These are phyloP conservation scores for Eleutherodactylus coqui DNA, from an alignment of 2,797 vertebrate genomes.

Conservation along the genomic window DNA sequence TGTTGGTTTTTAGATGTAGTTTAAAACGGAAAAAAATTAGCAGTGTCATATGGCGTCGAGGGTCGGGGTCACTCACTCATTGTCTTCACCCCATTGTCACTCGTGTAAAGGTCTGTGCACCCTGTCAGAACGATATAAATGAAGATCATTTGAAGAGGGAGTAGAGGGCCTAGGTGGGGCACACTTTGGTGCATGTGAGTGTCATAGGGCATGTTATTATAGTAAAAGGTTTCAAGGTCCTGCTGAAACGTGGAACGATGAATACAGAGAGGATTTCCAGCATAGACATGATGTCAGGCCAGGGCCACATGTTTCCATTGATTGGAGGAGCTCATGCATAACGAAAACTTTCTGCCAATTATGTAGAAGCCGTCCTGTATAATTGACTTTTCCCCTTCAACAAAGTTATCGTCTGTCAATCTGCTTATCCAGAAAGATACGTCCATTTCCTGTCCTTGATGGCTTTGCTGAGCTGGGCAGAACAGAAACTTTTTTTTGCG, in stretches of 20 bases:
- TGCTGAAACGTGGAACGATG: slow-evolving; percentile 73
- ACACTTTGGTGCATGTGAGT: background rate
- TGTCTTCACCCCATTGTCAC: background rate
- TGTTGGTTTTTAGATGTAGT: background rate
- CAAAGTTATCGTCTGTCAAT: slow-evolving; percentile 88
- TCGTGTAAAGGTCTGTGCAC: background rate
- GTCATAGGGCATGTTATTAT: slow-evolving; percentile 38
- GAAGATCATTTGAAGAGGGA: background rate
- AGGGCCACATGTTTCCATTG: slow-evolving; percentile 84
- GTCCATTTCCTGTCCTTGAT: slow-evolving; percentile 75
- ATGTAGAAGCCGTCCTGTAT: slow-evolving; percentile 81
- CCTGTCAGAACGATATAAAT: background rate
- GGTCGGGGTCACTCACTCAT: background rate
- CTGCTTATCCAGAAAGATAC: slow-evolving; percentile 79
- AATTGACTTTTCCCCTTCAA: slow-evolving; percentile 82
- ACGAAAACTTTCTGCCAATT: slow-evolving; percentile 82
- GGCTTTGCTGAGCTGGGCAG: slow-evolving; percentile 43
- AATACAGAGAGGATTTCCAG: slow-evolving; percentile 87
- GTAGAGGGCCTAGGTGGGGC: background rate
- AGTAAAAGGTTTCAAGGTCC: slow-evolving; percentile 43
- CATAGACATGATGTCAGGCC: slow-evolving; percentile 93
- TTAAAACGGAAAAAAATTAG: background rate
- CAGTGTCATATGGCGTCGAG: no score
- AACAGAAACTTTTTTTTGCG: background rate
- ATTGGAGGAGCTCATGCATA: slow-evolving; percentile 85